A percentile compares a stretch with the other conserved stretches of the same genome.
These are phyloP conservation scores for Mus caroli DNA, from an alignment of 2,797 vertebrate species.

Conservation along the genomic window DNA sequence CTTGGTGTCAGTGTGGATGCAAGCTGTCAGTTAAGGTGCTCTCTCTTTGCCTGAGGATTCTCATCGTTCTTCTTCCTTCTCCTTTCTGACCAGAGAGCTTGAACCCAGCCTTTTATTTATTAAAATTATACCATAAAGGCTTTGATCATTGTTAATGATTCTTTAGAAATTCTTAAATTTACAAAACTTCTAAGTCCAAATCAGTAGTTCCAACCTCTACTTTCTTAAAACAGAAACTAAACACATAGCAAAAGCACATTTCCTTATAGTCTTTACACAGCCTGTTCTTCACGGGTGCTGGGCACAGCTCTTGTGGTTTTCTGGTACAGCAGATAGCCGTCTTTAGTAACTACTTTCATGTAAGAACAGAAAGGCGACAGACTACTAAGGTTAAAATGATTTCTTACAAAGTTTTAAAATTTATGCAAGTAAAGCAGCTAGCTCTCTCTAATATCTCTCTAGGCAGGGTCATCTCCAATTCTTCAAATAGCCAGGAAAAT, in stretches of 20 bases:
- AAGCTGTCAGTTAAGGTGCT: background rate
- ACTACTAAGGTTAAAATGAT: background rate
- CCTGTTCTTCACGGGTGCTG: background rate
- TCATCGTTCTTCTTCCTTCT: background rate
- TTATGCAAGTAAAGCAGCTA: background rate
- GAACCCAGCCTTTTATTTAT: background rate
- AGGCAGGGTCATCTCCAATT: background rate
- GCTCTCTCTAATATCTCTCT: background rate
- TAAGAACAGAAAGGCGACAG: background rate
- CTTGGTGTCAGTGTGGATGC: background rate
- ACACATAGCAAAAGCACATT: background rate
- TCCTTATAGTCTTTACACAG: background rate
- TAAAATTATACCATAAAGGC: background rate
- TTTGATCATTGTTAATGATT: background rate
- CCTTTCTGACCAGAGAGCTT: background rate
- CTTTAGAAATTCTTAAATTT: background rate
- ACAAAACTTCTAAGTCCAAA: background rate
- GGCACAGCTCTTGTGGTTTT: background rate
- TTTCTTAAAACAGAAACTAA: background rate
- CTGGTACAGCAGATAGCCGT: background rate
- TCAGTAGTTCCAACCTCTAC: background rate
- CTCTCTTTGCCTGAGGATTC: background rate
- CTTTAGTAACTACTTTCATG: background rate
- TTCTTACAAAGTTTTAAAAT: background rate
- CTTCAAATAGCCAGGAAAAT: background rate